These are phyloP conservation scores for Penaeus indicus DNA, from an alignment of 1,140 invertebrate genomes.

Conservation along the genomic window DNA sequence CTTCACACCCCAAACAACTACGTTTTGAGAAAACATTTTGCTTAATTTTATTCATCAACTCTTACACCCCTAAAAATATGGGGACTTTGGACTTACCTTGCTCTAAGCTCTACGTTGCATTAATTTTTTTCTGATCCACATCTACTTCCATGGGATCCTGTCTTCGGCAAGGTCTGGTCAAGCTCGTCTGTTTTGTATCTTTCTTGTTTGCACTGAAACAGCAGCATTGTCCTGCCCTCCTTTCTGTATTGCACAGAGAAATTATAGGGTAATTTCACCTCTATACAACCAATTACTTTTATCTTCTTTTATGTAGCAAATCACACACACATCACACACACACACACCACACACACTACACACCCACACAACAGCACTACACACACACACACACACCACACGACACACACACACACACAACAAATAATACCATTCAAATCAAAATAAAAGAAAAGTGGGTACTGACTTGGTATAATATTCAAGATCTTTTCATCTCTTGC, in stretches of 20 bases:
- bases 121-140: constrained; percentile 88
- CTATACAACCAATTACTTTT: background rate
- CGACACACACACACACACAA: too few species aligned
- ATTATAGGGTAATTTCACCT: background rate
- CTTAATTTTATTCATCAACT: too few species aligned
- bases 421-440: background rate
- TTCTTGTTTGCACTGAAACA: constrained; percentile 99
- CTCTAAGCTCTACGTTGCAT: constrained; percentile 89
- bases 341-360: too few species aligned
- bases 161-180: constrained; percentile 89
- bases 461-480: constrained; percentile 92
- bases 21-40: too few species aligned
- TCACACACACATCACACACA: too few species aligned
- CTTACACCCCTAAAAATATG: too few species aligned
- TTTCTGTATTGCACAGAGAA: constrained; percentile 85
- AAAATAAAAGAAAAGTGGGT: background rate
- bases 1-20: too few species aligned
- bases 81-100: constrained; percentile 76
- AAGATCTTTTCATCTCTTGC: constrained; percentile 98
- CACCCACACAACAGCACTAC: too few species aligned
- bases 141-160: constrained; percentile 96
- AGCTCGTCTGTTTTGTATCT: constrained; percentile 94
- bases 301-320: background rate
- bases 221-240: constrained; percentile 96
- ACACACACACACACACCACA: too few species aligned